Conservation (phyloP, 2,797 vertebrate species). For the Dendrocincla fuliginosa region DNA sequence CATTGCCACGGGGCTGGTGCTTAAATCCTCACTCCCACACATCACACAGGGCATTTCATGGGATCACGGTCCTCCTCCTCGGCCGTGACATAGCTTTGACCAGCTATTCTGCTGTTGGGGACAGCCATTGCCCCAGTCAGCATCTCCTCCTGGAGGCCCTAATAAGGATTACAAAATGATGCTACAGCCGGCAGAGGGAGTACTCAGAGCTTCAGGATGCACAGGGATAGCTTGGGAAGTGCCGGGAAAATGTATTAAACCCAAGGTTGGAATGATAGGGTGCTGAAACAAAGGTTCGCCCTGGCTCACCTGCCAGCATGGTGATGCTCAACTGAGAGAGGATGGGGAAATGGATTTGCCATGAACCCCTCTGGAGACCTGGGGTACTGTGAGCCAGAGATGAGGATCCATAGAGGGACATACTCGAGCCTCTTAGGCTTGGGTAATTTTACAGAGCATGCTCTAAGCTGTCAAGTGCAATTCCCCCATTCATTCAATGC, state of each 20-base stretch:
- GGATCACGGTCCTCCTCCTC: neutral
- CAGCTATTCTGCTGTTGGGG: neutral
- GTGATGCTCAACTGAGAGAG: neutral
- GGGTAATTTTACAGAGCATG: neutral
- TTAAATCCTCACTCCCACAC: neutral
- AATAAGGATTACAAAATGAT: neutral
- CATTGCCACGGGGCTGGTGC: neutral
- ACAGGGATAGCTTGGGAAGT: accelerated
- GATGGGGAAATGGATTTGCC: neutral
- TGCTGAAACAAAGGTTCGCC: accelerated
- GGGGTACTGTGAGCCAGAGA: neutral
- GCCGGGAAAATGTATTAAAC: accelerated
- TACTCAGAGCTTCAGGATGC: neutral
- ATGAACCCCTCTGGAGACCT: neutral
- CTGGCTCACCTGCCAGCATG: neutral
- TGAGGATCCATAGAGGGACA: neutral
- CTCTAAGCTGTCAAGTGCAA: neutral
- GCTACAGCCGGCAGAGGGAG: conserved; percentile 44
- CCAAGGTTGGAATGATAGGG: accelerated
- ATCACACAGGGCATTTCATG: neutral
- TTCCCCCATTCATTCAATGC: neutral
- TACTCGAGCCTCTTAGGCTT: accelerated
- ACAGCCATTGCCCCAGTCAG: neutral
- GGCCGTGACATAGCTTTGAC: neutral
- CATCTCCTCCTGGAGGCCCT: neutral